Percentiles rank a stretch among this genome's conserved stretches.
Conservation (phyloP, 2,113 vertebrate genomes). For the Nematolebias whitei region DNA sequence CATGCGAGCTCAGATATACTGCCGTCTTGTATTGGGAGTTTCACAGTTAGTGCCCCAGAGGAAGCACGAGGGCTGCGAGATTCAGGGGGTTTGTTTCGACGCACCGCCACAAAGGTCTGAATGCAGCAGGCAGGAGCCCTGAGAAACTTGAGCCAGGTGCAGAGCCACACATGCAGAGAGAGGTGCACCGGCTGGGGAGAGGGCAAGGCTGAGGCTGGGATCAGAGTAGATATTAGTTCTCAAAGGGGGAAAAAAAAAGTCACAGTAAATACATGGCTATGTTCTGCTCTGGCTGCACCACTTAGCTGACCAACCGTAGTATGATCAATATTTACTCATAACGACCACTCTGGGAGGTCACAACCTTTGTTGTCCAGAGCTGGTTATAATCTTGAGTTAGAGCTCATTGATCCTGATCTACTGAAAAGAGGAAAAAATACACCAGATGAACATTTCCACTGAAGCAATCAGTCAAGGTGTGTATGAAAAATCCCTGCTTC, state of each 20-base stretch:
- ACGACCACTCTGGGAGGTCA: constrained; percentile 69
- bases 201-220: constrained; percentile 50
- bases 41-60: constrained; percentile 21
- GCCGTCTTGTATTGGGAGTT: constrained; percentile 28
- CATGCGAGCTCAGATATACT: constrained; percentile 54
- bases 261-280: constrained; percentile 53
- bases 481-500: constrained; percentile 3
- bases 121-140: constrained; percentile 43
- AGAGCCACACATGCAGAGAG: constrained; percentile 57
- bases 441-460: constrained; percentile 16
- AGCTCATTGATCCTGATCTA: constrained; percentile 47
- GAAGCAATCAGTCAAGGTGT: constrained; percentile 8
- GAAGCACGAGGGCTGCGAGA: constrained; percentile 33
- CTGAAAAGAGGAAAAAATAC: constrained; percentile 9
- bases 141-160: constrained; percentile 59
- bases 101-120: constrained; percentile 24
- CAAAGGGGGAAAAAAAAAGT: constrained; percentile 46
- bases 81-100: constrained; percentile 43
- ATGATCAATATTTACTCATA: constrained; percentile 76
- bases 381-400: constrained; percentile 65
- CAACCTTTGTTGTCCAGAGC: constrained; percentile 61
- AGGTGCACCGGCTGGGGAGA: constrained; percentile 35
- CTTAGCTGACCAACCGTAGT: constrained; percentile 64
- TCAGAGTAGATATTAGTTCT: constrained; percentile 62
- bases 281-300: constrained; percentile 60